Evolutionary conservation across 2,888 invertebrate species (phyloP).

Genomic region (Perizoma flavofasciatum): DNA sequence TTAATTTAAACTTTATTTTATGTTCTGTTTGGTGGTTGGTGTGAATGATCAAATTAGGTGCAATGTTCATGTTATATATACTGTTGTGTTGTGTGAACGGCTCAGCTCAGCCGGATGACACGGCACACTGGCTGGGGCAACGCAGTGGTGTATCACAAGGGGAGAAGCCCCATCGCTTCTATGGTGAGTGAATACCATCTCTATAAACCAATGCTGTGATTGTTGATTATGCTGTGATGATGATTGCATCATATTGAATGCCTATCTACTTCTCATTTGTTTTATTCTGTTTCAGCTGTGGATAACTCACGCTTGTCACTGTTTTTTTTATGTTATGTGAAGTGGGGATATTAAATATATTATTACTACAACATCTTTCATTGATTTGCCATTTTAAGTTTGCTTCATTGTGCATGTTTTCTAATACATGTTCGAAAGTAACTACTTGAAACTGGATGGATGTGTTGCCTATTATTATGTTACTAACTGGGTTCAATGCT

Average conservation of each 20-base stretch:
- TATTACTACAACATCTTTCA: constrained; percentile 41
- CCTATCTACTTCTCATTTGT: constrained; percentile 41
- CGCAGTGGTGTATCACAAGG: constrained; percentile 62
- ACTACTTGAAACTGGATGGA: neutral
- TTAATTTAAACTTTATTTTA: constrained; percentile 72
- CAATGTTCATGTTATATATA: constrained; percentile 84
- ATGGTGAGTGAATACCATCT: constrained; percentile 69
- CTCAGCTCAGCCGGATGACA: constrained; percentile 81
- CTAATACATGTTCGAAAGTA: constrained; percentile 15
- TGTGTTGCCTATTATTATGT: constrained; percentile 12
- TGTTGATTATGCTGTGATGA: constrained; percentile 25
- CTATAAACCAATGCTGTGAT: neutral
- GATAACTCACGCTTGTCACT: constrained; percentile 59
- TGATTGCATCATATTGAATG: constrained; percentile 38
- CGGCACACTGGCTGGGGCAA: constrained; percentile 78
- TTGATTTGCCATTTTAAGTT: constrained; percentile 41
- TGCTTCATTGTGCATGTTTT: constrained; percentile 16
- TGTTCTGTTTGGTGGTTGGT: constrained; percentile 80
- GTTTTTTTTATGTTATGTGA: constrained; percentile 44
- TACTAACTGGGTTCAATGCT: constrained; percentile 50
- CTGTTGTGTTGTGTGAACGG: constrained; percentile 82
- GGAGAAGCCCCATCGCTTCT: constrained; percentile 78
- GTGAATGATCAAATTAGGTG: constrained; percentile 78
- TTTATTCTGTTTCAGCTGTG: constrained; percentile 69
- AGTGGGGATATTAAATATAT: constrained; percentile 41